Percentiles rank a stretch among this genome's conserved stretches.
Conservation (phyloP, 2,888 invertebrate species). For the Chelonus formosanus region DNA sequence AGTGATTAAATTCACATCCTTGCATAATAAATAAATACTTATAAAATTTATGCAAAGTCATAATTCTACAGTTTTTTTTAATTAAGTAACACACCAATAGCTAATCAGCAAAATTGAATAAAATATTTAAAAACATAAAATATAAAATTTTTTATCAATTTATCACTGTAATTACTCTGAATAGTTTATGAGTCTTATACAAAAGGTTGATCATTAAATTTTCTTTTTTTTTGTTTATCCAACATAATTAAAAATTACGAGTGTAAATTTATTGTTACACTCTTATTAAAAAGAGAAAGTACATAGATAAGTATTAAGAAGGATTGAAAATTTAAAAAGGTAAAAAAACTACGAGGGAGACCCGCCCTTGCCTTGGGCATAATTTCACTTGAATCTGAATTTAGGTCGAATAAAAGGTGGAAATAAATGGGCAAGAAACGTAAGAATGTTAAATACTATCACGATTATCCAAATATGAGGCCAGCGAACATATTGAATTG, state of each 20-base stretch:
- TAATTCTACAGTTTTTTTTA: no score
- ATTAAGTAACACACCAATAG: no score
- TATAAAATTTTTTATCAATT: no score
- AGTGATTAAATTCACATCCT: no score
- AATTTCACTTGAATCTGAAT: constrained; percentile 58
- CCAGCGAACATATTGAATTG: background rate
- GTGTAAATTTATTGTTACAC: background rate
- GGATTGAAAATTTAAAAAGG: constrained; percentile 23
- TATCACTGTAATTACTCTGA: no score
- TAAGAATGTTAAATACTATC: constrained; percentile 21
- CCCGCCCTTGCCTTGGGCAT: constrained; percentile 57
- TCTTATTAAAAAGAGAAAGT: background rate
- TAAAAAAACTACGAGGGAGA: constrained; percentile 39
- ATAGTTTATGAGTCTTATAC: no score
- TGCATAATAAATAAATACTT: no score
- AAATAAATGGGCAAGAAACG: constrained; percentile 23
- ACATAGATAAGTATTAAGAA: background rate
- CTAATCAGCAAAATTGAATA: no score
- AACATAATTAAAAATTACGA: background rate
- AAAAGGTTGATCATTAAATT: no score
- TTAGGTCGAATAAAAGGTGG: constrained; percentile 48
- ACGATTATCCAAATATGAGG: constrained; percentile 22
- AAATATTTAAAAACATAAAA: no score
- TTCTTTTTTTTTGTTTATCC: no score
- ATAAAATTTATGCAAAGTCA: no score